phyloP scores from a whole-genome alignment of 2,888 invertebrate genomes.

The Automeris io region DNA sequence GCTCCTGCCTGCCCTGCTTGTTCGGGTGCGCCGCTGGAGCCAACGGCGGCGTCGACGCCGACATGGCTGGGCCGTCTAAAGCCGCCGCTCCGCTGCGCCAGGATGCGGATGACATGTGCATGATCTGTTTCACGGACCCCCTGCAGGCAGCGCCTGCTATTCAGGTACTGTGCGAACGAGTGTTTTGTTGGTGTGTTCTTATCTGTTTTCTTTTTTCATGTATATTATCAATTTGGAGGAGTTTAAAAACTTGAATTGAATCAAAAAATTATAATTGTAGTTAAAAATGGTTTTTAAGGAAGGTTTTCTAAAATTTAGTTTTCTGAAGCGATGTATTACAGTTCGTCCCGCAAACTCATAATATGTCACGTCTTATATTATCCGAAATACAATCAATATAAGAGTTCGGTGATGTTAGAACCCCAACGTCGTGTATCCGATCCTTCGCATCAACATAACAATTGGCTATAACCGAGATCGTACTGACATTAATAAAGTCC shows the following conservation, averaged over 20 bases:
- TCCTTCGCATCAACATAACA: not conserved
- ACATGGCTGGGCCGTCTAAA: too few species aligned
- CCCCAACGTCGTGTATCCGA: not conserved
- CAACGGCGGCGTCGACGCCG: too few species aligned
- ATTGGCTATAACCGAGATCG: not conserved
- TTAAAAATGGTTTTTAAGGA: too few species aligned
- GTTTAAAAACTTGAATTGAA: too few species aligned
- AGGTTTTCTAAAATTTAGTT: too few species aligned
- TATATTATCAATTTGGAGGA: too few species aligned
- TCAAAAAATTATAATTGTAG: too few species aligned
- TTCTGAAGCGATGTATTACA: too few species aligned
- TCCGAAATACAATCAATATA: conserved; percentile 6
- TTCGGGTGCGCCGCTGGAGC: conserved; percentile 89
- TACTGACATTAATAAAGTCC: conserved; percentile 8
- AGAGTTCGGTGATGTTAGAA: conserved; percentile 1
- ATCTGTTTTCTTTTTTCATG: too few species aligned
- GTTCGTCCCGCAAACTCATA: not conserved
- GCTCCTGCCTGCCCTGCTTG: conserved; percentile 91
- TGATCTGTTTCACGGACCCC: conserved; percentile 99
- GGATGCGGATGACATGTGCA: conserved; percentile 99
- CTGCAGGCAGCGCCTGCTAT: conserved; percentile 96
- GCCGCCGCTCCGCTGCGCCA: conserved; percentile 87
- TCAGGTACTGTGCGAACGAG: conserved; percentile 70
- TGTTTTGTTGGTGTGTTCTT: too few species aligned
- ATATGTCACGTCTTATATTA: not conserved